A percentile compares a stretch with the other conserved stretches of the same genome.
phyloP scores from a whole-genome alignment of 2,888 invertebrate species.

The Seira sanloemensis region DNA sequence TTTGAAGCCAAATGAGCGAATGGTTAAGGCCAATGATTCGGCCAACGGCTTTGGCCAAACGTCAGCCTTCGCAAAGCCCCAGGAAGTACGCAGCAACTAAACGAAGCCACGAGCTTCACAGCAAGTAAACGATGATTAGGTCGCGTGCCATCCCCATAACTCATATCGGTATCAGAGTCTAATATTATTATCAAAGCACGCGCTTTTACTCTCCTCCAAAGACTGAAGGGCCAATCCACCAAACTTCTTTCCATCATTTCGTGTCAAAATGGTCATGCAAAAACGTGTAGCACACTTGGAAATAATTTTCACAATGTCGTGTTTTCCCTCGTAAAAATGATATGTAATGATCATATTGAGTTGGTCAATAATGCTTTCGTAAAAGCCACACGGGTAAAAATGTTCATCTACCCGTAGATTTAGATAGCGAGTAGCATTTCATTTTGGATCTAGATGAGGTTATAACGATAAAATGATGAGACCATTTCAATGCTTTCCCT shows the following conservation, averaged over 20 bases:
- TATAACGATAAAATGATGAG: constrained; percentile 60
- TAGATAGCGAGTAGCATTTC: background rate
- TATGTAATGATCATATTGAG: constrained; percentile 23
- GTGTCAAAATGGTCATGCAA: constrained; percentile 7
- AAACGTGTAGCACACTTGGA: background rate
- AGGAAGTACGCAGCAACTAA: constrained; percentile 9
- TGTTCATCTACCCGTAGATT: no score
- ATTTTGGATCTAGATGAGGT: constrained; percentile 13
- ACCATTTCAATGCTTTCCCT: no score
- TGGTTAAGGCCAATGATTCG: constrained; percentile 24
- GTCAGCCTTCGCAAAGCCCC: no score
- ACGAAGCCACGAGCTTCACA: constrained; percentile 39
- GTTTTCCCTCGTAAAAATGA: constrained; percentile 19
- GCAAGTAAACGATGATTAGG: constrained; percentile 35
- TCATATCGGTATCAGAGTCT: constrained; percentile 27
- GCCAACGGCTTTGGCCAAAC: background rate
- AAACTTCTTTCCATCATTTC: background rate
- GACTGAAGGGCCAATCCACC: background rate
- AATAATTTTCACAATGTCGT: constrained; percentile 33
- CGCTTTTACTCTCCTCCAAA: constrained; percentile 3
- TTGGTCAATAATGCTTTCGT: constrained; percentile 33
- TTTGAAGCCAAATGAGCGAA: background rate
- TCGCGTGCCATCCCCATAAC: constrained; percentile 32
- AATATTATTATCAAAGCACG: constrained; percentile 1
- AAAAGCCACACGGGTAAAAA: no score